These are phyloP conservation scores for Acronicta leporina DNA, from an alignment of 2,888 invertebrate genomes.

Conservation along the genomic window DNA sequence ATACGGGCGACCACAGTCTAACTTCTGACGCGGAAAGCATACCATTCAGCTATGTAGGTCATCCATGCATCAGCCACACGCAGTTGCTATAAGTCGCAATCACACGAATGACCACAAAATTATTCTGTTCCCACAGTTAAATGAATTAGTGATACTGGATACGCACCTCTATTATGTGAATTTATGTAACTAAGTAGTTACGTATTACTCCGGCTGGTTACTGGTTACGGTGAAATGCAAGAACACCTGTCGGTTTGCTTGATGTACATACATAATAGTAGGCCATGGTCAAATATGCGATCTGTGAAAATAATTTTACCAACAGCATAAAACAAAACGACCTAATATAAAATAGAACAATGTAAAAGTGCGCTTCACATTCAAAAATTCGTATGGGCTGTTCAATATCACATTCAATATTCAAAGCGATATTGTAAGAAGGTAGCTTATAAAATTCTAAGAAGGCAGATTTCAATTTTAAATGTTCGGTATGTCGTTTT, in stretches of 20 bases:
- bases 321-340: background rate
- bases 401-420: conserved; percentile 17
- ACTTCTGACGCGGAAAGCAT: conserved; percentile 45
- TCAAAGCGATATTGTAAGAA: conserved; percentile 1
- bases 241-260: conserved; percentile 21
- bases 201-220: conserved; percentile 25
- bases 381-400: conserved; percentile 3
- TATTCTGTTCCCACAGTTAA: conserved; percentile 59
- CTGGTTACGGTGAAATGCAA: conserved; percentile 22
- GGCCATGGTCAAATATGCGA: conserved; percentile 39
- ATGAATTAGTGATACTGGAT: conserved; percentile 49
- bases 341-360: conserved; percentile 3
- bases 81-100: conserved; percentile 47
- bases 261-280: conserved; percentile 7
- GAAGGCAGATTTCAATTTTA: conserved; percentile 5
- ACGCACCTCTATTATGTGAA: conserved; percentile 33
- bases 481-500: background rate
- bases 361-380: conserved; percentile 8
- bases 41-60: conserved; percentile 50
- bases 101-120: conserved; percentile 53
- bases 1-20: conserved; percentile 14
- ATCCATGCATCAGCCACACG: conserved; percentile 44
- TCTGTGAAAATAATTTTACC: background rate
- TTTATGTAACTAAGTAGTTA: conserved; percentile 52
- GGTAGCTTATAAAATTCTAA: conserved; percentile 14